These are phyloP conservation scores for Panagrolaimus sp. DNA, from an alignment of 1,140 invertebrate species.

Conservation along the genomic window DNA sequence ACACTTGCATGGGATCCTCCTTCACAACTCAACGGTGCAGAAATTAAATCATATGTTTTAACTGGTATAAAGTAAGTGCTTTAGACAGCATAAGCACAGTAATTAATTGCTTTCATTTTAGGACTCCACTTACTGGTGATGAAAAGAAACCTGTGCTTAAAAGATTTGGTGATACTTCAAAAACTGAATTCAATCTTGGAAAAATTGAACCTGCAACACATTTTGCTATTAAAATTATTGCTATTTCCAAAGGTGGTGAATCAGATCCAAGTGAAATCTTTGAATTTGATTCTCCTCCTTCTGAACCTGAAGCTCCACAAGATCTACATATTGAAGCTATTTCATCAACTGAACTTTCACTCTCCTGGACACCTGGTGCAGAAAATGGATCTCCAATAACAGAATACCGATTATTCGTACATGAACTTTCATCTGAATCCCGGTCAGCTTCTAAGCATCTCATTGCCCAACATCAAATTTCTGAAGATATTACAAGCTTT, in stretches of 20 bases:
- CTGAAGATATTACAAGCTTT: slow-evolving; percentile 15
- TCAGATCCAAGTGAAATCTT: slow-evolving; percentile 37
- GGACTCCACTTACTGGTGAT: background rate
- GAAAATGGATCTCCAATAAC: slow-evolving; percentile 26
- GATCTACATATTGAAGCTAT: slow-evolving; percentile 34
- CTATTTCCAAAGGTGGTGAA: slow-evolving; percentile 46
- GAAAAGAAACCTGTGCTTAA: background rate
- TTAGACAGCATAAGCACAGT: background rate
- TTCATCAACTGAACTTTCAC: slow-evolving; percentile 21
- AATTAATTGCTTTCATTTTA: background rate
- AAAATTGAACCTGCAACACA: slow-evolving; percentile 35
- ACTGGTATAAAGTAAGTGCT: slow-evolving; percentile 18
- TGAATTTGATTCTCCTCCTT: slow-evolving; percentile 42
- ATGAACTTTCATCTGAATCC: slow-evolving; percentile 2
- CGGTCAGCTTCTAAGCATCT: slow-evolving; percentile 6
- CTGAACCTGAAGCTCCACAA: slow-evolving; percentile 30
- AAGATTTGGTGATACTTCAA: slow-evolving; percentile 15
- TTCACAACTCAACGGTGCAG: slow-evolving; percentile 40
- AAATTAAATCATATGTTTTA: slow-evolving; percentile 38
- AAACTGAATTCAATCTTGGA: slow-evolving; percentile 22
- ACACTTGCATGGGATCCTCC: slow-evolving; percentile 41
- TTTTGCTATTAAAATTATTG: slow-evolving; percentile 41
- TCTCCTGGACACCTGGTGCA: slow-evolving; percentile 41
- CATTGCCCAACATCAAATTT: slow-evolving; percentile 3
- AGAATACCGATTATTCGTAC: slow-evolving; percentile 22